Conservation (phyloP, 2,888 invertebrate genomes). For the Heliconius erato region DNA sequence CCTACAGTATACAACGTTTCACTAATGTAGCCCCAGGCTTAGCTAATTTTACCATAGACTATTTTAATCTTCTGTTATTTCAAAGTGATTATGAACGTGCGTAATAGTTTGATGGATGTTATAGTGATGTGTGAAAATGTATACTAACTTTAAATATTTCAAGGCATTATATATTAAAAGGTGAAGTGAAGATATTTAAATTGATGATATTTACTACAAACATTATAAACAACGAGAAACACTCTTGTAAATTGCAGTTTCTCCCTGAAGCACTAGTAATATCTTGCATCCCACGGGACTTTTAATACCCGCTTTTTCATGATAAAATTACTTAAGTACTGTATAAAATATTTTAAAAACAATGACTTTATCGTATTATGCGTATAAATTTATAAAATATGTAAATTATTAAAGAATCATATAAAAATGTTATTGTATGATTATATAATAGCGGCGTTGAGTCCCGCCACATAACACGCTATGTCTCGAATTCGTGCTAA, state of each 20-base stretch:
- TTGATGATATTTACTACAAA: constrained; percentile 36
- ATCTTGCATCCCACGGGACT: constrained; percentile 37
- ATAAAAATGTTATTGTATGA: too few relatives aligned
- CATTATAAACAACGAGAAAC: constrained; percentile 42
- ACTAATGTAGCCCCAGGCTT: constrained; percentile 1
- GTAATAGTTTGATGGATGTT: neutral
- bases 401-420: neutral
- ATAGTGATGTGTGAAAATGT: neutral
- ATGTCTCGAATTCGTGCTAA: too few relatives aligned
- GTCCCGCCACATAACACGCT: too few relatives aligned
- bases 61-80: constrained; percentile 8
- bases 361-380: neutral
- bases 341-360: neutral
- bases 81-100: neutral
- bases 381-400: neutral
- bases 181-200: constrained; percentile 26
- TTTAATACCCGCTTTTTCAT: constrained; percentile 10
- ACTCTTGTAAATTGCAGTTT: constrained; percentile 45
- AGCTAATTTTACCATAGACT: constrained; percentile 8
- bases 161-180: neutral
- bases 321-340: constrained; percentile 5
- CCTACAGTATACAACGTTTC: neutral
- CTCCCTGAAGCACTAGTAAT: constrained; percentile 40
- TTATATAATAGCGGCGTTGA: too few relatives aligned
- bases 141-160: neutral